Conservation (phyloP, 2,113 vertebrate species). For the Ammodytes dubius region DNA sequence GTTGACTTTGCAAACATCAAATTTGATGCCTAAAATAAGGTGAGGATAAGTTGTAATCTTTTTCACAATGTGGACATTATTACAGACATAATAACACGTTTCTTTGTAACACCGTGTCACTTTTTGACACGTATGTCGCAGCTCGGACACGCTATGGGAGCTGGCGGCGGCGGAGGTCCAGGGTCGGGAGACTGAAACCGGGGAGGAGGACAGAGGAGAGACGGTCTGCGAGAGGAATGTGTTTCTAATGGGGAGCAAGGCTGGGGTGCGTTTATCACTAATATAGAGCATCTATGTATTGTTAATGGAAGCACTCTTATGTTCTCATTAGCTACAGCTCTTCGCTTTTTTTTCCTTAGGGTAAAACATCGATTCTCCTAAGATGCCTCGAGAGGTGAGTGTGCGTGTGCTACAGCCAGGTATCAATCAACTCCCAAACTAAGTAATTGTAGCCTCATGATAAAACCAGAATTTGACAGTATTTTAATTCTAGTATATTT, state of each 20-base stretch:
- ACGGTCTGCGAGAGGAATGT: slow-evolving; percentile 87
- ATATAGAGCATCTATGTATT: background rate
- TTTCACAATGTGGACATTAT: background rate
- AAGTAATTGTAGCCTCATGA: background rate
- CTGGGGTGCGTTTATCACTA: slow-evolving; percentile 83
- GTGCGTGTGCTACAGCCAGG: background rate
- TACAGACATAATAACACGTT: too few species aligned
- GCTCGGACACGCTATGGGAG: slow-evolving; percentile 93
- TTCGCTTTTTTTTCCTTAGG: slow-evolving; percentile 68
- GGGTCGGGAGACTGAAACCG: slow-evolving; percentile 73
- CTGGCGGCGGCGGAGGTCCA: slow-evolving; percentile 89
- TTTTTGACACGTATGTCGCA: slow-evolving; percentile 44
- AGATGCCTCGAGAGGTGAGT: slow-evolving; percentile 94
- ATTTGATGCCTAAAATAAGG: slow-evolving; percentile 80
- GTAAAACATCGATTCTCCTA: slow-evolving; percentile 95
- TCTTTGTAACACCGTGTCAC: fast-evolving
- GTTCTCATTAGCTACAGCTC: background rate
- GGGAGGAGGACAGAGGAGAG: slow-evolving; percentile 50
- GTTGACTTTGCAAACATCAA: background rate
- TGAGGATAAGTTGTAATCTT: background rate
- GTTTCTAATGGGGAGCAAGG: slow-evolving; percentile 94
- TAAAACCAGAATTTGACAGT: too few species aligned
- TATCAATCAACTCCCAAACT: background rate
- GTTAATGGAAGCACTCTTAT: background rate
- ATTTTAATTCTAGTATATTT: too few species aligned